Evolutionary conservation across 2,888 invertebrate genomes (phyloP).

Genomic region (Microctonus hyperodae): DNA sequence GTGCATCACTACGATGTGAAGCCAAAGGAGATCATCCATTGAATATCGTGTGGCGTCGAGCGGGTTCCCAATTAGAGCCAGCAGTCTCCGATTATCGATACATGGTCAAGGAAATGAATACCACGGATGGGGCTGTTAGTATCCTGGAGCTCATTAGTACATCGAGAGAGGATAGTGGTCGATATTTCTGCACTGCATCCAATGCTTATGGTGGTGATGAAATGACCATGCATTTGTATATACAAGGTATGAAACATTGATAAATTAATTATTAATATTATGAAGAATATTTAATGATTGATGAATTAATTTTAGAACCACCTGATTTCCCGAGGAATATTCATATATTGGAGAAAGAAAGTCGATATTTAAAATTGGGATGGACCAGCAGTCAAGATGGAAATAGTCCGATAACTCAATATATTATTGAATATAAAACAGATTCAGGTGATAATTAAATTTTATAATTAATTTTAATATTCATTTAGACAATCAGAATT

Average conservation of each 20-base stretch:
- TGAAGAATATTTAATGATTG: background rate
- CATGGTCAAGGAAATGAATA: constrained; percentile 57
- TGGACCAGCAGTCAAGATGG: constrained; percentile 92
- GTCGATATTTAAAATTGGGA: constrained; percentile 82
- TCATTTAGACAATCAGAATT: too few species aligned
- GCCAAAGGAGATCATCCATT: constrained; percentile 88
- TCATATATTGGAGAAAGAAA: constrained; percentile 83
- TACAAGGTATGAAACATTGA: constrained; percentile 74
- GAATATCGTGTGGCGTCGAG: constrained; percentile 83
- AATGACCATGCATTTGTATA: constrained; percentile 88
- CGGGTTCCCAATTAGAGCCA: constrained; percentile 65
- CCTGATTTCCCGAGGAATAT: constrained; percentile 90
- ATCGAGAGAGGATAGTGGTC: constrained; percentile 87
- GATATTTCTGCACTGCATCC: constrained; percentile 85
- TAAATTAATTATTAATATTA: background rate
- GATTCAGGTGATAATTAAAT: constrained; percentile 70
- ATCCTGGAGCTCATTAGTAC: constrained; percentile 85
- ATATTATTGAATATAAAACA: constrained; percentile 88
- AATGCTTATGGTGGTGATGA: constrained; percentile 92
- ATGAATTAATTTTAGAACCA: constrained; percentile 68
- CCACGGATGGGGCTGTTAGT: constrained; percentile 76
- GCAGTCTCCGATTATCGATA: constrained; percentile 60
- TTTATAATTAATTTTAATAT: background rate
- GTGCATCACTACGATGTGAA: constrained; percentile 76
- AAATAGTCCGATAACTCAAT: constrained; percentile 87